phyloP scores from a whole-genome alignment of 2,113 vertebrate species.

The Crotalus horridus region DNA sequence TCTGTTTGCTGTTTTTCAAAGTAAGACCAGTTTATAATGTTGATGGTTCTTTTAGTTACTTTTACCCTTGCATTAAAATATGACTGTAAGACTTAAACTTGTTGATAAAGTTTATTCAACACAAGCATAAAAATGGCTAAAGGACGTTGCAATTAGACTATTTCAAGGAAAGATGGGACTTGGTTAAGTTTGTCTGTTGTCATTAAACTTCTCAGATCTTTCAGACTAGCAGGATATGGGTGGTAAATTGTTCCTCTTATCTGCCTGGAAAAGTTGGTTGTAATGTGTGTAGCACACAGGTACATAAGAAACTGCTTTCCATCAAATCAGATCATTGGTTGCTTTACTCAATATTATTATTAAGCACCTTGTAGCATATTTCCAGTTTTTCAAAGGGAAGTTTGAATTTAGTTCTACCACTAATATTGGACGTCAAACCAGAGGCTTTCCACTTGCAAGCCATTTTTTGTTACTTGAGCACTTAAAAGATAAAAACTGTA shows the following conservation, averaged over 20 bases:
- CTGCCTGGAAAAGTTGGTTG: not conserved
- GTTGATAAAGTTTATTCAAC: slow-evolving; percentile 49
- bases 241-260: not conserved
- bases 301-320: not conserved
- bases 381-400: not conserved
- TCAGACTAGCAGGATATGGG: not conserved
- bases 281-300: not conserved
- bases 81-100: slow-evolving; percentile 62
- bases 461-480: not conserved
- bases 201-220: not conserved
- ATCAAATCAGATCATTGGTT: not conserved
- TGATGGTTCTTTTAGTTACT: slow-evolving; percentile 69
- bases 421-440: not conserved
- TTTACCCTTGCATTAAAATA: slow-evolving; percentile 62
- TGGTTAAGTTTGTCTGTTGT: not conserved
- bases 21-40: slow-evolving; percentile 75
- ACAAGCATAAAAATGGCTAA: not conserved
- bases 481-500: not conserved
- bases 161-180: not conserved
- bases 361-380: not conserved
- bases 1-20: slow-evolving; percentile 60
- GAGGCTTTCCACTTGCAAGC: not conserved
- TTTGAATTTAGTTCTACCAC: not conserved
- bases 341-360: not conserved
- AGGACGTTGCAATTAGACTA: not conserved